Base-by-base conservation (phyloP, 2,113 vertebrate genomes). In the Felis chaus region DNA sequence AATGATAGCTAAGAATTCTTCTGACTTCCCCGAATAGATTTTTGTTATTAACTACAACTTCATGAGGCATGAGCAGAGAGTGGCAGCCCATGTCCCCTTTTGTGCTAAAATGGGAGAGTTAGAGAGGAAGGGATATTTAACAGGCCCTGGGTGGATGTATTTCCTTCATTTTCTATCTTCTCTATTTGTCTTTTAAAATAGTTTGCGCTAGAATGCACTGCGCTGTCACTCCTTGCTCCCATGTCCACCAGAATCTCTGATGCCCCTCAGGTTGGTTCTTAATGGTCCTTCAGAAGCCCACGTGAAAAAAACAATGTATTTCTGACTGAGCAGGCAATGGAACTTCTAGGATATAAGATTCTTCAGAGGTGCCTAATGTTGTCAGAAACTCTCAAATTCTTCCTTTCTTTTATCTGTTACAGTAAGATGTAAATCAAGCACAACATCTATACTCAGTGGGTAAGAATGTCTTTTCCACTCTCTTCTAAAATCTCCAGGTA, bases 301-400 rank as follows among this genome's bases (percentile, higher is more conserved):
- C 78, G 69, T 2, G 41, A 79, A 39, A 65, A 39, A 92, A 41
- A 2, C 86, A 31, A 1, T 0, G 9, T 50, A 95, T 85, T 78
- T 57, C 31, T 50, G 25, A 87, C 85, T 92, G 95, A 91, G 57
- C 15, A 89, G 85, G 27, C 4, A 15, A 2, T 41, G 50, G 29
- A 74, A 7, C 1, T 94, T 87, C 81, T 84, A 88, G 71, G 21
- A 41, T 89, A 41, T 95, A 68, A 97, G 1, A 10, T 95, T 97
- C 91, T 92, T 97, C 61, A 80, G n/a, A 92, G 97, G 96, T 96
- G 80, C 33, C 88, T 96, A 39, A 90, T 90, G 41, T 98, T 15
- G n/a, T 83, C 74, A 91, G 88, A 97, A 79, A 53, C 61, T 92
- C 55, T 53, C 92, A 94, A n/a, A 96, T 85, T 94, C 63, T 94